A percentile compares a stretch with the other conserved stretches of the same genome.
Evolutionary conservation across 2,888 invertebrate genomes (phyloP).

Genomic region (Yponomeuta evonymella): DNA sequence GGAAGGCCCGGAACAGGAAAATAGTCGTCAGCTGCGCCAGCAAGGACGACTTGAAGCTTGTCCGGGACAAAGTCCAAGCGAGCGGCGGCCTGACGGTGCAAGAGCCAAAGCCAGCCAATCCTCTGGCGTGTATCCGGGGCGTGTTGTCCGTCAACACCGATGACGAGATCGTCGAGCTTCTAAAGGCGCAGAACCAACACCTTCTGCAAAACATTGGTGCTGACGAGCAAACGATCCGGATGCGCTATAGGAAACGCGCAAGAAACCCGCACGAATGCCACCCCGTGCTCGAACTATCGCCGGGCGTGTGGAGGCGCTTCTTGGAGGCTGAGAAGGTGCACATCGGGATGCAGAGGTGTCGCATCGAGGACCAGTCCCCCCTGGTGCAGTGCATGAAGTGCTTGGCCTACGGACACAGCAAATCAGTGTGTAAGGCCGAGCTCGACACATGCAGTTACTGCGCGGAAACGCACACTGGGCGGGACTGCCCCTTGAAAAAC

Average conservation of each 20-base stretch:
- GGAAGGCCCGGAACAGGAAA: too few species aligned
- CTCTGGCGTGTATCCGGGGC: slow-evolving; percentile 19
- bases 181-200: slow-evolving; percentile 10
- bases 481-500: slow-evolving; percentile 11
- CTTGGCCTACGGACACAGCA: slow-evolving; percentile 23
- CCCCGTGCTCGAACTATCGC: slow-evolving; percentile 19
- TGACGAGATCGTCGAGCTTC: slow-evolving; percentile 13
- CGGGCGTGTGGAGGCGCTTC: slow-evolving; percentile 15
- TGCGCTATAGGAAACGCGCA: slow-evolving; percentile 9
- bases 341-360: slow-evolving; percentile 17
- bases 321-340: neutral
- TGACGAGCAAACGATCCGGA: neutral
- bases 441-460: slow-evolving; percentile 22
- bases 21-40: slow-evolving; percentile 1
- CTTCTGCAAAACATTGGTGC: neutral
- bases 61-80: slow-evolving; percentile 16
- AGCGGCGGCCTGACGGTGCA: slow-evolving; percentile 15
- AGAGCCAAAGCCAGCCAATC: slow-evolving; percentile 23
- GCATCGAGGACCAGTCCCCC: slow-evolving; percentile 22
- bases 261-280: slow-evolving; percentile 19
- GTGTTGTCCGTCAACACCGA: slow-evolving; percentile 18
- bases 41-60: slow-evolving; percentile 15
- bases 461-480: slow-evolving; percentile 12
- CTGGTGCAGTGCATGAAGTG: slow-evolving; percentile 26
- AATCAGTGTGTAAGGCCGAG: slow-evolving; percentile 17